Conservation (phyloP, 2,888 invertebrate genomes). For the Agonopterix arenella region DNA sequence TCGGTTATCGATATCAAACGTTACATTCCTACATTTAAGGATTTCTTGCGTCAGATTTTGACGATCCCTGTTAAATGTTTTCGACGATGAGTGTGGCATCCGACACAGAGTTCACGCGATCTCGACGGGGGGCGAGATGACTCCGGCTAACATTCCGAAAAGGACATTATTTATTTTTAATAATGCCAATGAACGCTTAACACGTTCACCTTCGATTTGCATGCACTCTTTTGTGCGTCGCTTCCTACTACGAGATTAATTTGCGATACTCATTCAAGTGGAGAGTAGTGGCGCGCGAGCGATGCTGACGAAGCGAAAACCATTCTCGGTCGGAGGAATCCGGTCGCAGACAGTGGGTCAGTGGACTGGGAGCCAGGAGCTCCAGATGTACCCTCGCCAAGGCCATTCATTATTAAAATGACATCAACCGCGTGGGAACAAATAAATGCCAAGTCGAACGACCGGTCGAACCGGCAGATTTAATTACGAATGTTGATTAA, state of each 20-base stretch:
- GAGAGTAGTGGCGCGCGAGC: conserved; percentile 28
- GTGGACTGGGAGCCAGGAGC: conserved; percentile 41
- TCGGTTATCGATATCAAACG: conserved; percentile 21
- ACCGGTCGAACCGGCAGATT: conserved; percentile 62
- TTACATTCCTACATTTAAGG: conserved; percentile 4
- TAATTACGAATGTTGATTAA: conserved; percentile 59
- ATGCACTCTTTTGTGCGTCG: conserved; percentile 29
- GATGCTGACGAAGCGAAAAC: conserved; percentile 62
- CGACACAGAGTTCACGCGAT: conserved; percentile 60
- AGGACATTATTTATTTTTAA: conserved; percentile 66
- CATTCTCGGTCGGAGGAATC: conserved; percentile 31
- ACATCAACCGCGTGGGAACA: conserved; percentile 73
- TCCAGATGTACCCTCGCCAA: conserved; percentile 41
- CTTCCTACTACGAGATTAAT: conserved; percentile 39
- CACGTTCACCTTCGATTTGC: conserved; percentile 59
- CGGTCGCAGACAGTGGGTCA: conserved; percentile 59
- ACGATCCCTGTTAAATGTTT: conserved; percentile 17
- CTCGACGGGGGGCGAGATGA: conserved; percentile 65
- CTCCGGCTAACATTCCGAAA: conserved; percentile 58
- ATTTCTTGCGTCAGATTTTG: conserved; percentile 11
- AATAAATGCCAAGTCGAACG: conserved; percentile 55
- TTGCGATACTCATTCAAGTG: conserved; percentile 40
- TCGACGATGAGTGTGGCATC: conserved; percentile 32
- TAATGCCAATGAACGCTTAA: conserved; percentile 66
- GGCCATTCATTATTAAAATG: conserved; percentile 67